Conservation (phyloP, 2,888 invertebrate species). For the Anticlea derivata region DNA sequence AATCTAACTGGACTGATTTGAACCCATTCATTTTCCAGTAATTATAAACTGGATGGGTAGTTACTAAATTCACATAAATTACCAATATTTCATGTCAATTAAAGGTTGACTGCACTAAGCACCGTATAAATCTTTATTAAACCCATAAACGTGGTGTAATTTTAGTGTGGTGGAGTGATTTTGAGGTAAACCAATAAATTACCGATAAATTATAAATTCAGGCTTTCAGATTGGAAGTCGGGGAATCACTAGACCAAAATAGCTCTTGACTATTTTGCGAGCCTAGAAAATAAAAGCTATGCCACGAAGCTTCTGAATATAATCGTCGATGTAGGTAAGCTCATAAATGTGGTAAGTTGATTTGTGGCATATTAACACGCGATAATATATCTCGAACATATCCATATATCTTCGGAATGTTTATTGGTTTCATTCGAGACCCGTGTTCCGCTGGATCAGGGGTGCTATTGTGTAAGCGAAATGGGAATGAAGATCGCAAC, state of each 20-base stretch:
- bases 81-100: slow-evolving; percentile 4
- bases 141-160: slow-evolving; percentile 6
- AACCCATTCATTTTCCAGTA: no score
- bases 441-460: no score
- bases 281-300: no score
- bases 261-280: no score
- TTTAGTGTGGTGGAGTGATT: slow-evolving; percentile 11
- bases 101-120: slow-evolving; percentile 11
- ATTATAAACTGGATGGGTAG: no score
- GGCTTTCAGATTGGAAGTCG: no score
- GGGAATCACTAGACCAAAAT: no score
- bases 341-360: slow-evolving; percentile 25
- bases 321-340: slow-evolving; percentile 19
- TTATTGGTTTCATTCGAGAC: slow-evolving; percentile 1
- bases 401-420: slow-evolving; percentile 11
- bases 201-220: no score
- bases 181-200: slow-evolving; percentile 29
- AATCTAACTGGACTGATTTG: no score
- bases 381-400: slow-evolving; percentile 28
- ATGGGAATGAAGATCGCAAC: no score
- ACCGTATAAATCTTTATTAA: slow-evolving; percentile 2
- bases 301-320: background rate
- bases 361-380: slow-evolving; percentile 34
- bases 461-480: no score
- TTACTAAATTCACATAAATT: no score